Evolutionary conservation across 2,888 invertebrate species (phyloP).

Genomic region (Stratiomys singularior): DNA sequence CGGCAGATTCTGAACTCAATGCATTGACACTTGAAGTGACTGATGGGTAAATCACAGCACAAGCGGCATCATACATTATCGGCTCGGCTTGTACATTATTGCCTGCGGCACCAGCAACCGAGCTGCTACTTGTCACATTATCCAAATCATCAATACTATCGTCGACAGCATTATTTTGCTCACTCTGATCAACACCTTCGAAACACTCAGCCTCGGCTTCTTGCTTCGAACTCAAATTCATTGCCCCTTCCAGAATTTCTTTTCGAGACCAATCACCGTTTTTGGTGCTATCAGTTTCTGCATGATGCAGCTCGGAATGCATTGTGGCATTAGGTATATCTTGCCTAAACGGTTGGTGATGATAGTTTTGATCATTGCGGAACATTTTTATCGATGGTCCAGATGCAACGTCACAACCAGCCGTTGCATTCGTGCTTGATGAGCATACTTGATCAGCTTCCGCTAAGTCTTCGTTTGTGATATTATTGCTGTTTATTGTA

Average conservation of each 20-base stretch:
- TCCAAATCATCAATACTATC: neutral
- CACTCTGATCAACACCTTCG: neutral
- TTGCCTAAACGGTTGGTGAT: neutral
- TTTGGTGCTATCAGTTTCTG: slow-evolving; percentile 2
- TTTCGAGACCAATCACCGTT: neutral
- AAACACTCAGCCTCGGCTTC: slow-evolving; percentile 40
- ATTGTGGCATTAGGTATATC: too few species aligned
- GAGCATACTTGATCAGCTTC: slow-evolving; percentile 81
- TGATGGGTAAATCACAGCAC: slow-evolving; percentile 42
- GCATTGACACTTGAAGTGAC: neutral
- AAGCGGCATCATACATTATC: slow-evolving; percentile 42
- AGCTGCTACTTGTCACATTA: neutral
- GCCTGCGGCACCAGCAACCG: neutral
- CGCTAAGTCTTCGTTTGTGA: slow-evolving; percentile 76
- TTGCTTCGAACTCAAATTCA: slow-evolving; percentile 2
- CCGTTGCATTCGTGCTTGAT: slow-evolving; percentile 53
- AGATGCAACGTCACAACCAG: slow-evolving; percentile 32
- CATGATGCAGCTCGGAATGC: neutral
- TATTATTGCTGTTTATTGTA: slow-evolving; percentile 67
- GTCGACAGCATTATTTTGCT: neutral
- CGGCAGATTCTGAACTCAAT: slow-evolving; percentile 20
- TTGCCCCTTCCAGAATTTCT: neutral
- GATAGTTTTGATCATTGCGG: neutral
- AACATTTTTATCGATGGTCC: slow-evolving; percentile 19
- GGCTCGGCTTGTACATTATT: slow-evolving; percentile 9